Base-by-base conservation (phyloP, 2,888 invertebrate species). In the Rhogogaster chlorosoma region DNA sequence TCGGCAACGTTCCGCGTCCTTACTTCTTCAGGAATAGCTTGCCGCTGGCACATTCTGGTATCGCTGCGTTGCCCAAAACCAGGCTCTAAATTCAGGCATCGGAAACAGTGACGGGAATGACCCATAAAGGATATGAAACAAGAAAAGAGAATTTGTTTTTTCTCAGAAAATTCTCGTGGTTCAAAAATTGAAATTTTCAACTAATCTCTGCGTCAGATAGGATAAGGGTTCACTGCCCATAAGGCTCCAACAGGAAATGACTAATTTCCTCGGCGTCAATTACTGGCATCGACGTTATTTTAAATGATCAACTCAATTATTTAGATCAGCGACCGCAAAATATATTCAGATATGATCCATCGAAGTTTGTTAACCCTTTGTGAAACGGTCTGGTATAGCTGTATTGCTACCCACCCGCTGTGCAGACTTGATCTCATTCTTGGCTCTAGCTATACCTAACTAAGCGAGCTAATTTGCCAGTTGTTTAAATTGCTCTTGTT, bases 381-480 rank as follows among this genome's bases (percentile, higher is more conserved):
- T 26, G 61, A 36, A 61, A 22, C 10, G 42, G 36, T 67, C 67
- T 32, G 18, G n/a, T 10, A n/a, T n/a, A 1, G 38, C 32, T 38
- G 71, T 6, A 42, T 36, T n/a, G 38, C n/a, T n/a, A n/a, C 71
- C 7, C 22, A n/a, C 71, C 32, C 22, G 2, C n/a, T n/a, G 71
- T 36, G 10, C 22, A 18, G 70, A 70, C 36, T 36, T 9, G 53
- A 61, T 38, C 61, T 80, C 22, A 3, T 61, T 61, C 32, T n/a
- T 38, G 38, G 22, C 80, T 53, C 38, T 22, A 26, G 18, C 12
- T 32, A 18, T 75, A 77, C 26, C 32, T 22, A 61, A 3, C 12
- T 26, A 26, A 77, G 18, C 61, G 61, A 38, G 57, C 64, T 83
- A 83, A 83, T 83, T 83, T 83, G 83, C 83, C 83, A 83, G 12